A percentile compares a stretch with the other conserved stretches of the same genome.
Evolutionary conservation across 2,113 vertebrate species (phyloP).

Genomic region (Mobula hypostoma): DNA sequence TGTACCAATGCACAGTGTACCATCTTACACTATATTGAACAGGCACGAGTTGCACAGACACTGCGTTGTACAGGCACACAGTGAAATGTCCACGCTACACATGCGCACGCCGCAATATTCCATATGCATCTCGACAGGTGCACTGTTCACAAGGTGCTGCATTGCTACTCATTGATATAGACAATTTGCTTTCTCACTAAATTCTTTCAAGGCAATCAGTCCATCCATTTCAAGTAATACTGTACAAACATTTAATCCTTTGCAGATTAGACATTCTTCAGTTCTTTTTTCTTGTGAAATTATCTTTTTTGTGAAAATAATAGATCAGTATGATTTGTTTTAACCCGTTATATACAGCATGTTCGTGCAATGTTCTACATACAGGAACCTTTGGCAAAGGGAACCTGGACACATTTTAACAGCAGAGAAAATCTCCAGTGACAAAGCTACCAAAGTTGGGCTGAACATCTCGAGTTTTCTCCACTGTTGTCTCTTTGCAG

Average conservation of each 20-base stretch:
- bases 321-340: constrained; percentile 7
- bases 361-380: not conserved
- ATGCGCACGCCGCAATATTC: constrained; percentile 15
- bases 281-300: not conserved
- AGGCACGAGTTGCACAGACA: not conserved
- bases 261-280: not conserved
- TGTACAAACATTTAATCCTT: constrained; percentile 7
- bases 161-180: constrained; percentile 14
- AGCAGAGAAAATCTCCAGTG: not conserved
- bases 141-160: not conserved
- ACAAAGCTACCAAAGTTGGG: not conserved
- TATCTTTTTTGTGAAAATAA: constrained; percentile 17
- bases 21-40: not conserved
- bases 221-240: not conserved
- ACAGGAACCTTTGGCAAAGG: constrained; percentile 29
- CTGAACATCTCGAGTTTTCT: not conserved
- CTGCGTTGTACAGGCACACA: constrained; percentile 17
- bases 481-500: not conserved
- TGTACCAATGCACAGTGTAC: not conserved
- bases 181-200: not conserved
- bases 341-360: not conserved
- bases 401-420: not conserved
- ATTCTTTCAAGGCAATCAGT: constrained; percentile 12
- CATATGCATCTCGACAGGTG: not conserved
- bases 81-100: not conserved